Base-by-base conservation (phyloP, 64 coral and sea anemone species). In the Stichodactyla mertensii region DNA sequence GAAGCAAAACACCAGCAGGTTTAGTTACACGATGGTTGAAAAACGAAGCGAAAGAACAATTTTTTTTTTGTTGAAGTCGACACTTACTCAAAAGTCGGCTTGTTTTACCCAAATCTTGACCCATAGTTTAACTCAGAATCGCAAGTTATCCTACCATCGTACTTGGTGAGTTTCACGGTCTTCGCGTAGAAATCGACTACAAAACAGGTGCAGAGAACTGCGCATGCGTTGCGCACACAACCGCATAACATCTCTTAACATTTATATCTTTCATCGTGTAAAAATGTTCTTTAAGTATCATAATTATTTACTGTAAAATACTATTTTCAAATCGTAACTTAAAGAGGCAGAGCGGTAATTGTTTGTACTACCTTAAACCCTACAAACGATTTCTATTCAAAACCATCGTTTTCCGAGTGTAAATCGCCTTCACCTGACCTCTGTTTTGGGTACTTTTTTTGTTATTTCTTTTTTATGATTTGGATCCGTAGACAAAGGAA, bases 21-120 rank as follows among this genome's bases (percentile, higher is more conserved):
- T 66, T 80, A 87, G 18, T 8, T 45, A 20, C 86, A 19, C 62
- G 19, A 66, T 27, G n/a, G 18, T 10, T 14, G 27, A 56, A 82
- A 22, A 61, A 82, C 10, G 0, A 4, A 15, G 52, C 27, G 55
- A 60, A 16, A 1, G 82, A 84, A 54, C 18, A 57, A 57, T 14
- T 14, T 16, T 27, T 16, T 27, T 80, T 14, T 12, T 23, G 81
- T 14, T 4, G 16, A 6, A 8, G 16, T 80, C 5, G 31, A 20
- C 56, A 64, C 83, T 91, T 91, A 91, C 89, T 91, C 69, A 91
- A 28, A 14, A 91, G 89, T 31, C 89, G 85, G 89, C 89, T 91
- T 61, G 89, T 91, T 91, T 91, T 91, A 2, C 89, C 89, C 86
- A 91, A 71, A 61, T 91, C 89, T 82, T 91, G 89, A 54, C 89